A percentile compares a stretch with the other conserved stretches of the same genome.
Evolutionary conservation across 2,797 vertebrate species (phyloP).

Genomic region (Sebastes matsubarae): DNA sequence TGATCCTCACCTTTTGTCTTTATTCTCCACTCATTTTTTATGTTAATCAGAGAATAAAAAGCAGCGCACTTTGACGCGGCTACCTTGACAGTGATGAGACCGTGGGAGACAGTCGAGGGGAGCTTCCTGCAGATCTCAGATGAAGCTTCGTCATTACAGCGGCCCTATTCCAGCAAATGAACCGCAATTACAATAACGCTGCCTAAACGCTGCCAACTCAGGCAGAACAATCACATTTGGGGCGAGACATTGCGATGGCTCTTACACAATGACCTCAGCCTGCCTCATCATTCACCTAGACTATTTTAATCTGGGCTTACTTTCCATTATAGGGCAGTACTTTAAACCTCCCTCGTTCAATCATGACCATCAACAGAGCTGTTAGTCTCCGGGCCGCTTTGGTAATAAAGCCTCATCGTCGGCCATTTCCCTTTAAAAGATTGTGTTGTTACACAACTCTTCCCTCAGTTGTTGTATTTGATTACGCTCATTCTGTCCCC

Average conservation of each 20-base stretch:
- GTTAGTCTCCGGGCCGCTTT: slow-evolving; percentile 31
- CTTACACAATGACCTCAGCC: slow-evolving; percentile 68
- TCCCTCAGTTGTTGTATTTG: slow-evolving; percentile 40
- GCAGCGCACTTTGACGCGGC: not conserved
- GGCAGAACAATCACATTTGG: slow-evolving; percentile 83
- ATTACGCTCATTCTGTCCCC: slow-evolving; percentile 24
- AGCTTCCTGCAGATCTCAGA: slow-evolving; percentile 64
- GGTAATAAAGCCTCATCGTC: slow-evolving; percentile 38
- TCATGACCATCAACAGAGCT: slow-evolving; percentile 64
- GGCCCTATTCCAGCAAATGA: slow-evolving; percentile 78
- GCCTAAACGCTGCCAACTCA: slow-evolving; percentile 76
- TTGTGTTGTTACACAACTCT: slow-evolving; percentile 51
- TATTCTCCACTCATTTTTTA: slow-evolving; percentile 46
- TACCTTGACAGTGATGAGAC: slow-evolving; percentile 61
- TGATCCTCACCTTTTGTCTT: slow-evolving; percentile 31
- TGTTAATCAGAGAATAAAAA: slow-evolving; percentile 76
- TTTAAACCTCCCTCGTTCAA: slow-evolving; percentile 65
- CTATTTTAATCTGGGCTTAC: slow-evolving; percentile 78
- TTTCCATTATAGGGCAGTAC: slow-evolving; percentile 70
- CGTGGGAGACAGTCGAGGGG: slow-evolving; percentile 56
- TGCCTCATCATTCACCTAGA: slow-evolving; percentile 67
- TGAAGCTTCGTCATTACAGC: slow-evolving; percentile 73
- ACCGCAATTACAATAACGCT: slow-evolving; percentile 73
- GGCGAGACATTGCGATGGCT: slow-evolving; percentile 60
- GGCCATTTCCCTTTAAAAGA: slow-evolving; percentile 42